Base-by-base conservation (phyloP, 92 coral and sea anemone species). In the Isaurus tuberculatus region DNA sequence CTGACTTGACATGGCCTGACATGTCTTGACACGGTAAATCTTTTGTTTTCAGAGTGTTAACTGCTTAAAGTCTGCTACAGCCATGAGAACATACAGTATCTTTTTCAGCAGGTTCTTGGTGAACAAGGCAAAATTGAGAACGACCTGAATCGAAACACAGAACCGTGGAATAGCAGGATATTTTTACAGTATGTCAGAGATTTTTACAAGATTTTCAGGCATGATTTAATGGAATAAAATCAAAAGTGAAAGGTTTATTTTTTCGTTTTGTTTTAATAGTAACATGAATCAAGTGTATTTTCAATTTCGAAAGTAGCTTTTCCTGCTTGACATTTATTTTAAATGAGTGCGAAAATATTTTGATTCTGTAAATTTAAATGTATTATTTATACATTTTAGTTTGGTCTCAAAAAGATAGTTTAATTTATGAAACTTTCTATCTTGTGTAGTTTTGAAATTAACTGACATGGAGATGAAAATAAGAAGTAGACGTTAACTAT, bases 1-100 rank as follows among this genome's bases (percentile, higher is more conserved):
- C 70, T 65, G 37, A 23, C 70, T 65, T 65, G 40, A 65, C 70
- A 65, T 34, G 70, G 70, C 70, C 32, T 65, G 70, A 28, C 70
- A 65, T 34, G 70, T 26, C 70, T 65, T 65, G 70, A 26, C 70
- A 65, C 70, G 70, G 70, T 28, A 2, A 65, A 65, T 65, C 70
- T 65, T 65, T 65, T 65, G 40, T 65, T 65, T 44, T 61, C 26
- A 61, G 70, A 32, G 70, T 65, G 70, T 65, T 16, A 65, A 65
- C 14, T 65, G 70, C 70, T 65, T 65, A 23, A 23, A 3, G 70
- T 65, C 11, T 3, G 71, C 71, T 65, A 6, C 71, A 65, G 71
- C 13, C 17, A 65, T 29, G 19, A 65, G 26, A 65, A 64, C 70
- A 64, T 64, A 64, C 69, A 61, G 13, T 27, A 48, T 7, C 11